Conservation (phyloP, 1,140 invertebrate genomes). For the Samia ricini region DNA sequence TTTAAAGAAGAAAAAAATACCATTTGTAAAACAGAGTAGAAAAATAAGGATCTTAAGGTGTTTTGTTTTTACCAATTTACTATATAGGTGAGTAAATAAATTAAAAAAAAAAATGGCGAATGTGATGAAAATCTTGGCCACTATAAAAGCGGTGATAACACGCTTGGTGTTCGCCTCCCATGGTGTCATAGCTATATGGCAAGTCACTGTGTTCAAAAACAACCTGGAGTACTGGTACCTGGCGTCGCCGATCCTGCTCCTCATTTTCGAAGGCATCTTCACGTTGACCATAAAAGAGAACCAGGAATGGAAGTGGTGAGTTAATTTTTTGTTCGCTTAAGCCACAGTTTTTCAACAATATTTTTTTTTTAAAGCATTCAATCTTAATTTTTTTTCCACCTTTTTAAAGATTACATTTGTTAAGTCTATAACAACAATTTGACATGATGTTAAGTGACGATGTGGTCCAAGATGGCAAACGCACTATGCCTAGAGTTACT, state of each 20-base stretch:
- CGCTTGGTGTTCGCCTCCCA: conserved; percentile 88
- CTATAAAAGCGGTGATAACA: conserved; percentile 89
- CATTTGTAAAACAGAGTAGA: no score
- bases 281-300: conserved; percentile 90
- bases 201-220: conserved; percentile 86
- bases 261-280: conserved; percentile 90
- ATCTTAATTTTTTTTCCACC: not conserved
- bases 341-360: not conserved
- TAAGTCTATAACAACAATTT: no score
- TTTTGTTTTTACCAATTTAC: no score
- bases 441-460: no score
- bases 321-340: conserved; percentile 15
- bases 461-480: no score
- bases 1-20: no score
- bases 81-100: not conserved
- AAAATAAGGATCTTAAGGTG: not conserved
- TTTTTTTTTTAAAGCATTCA: no score
- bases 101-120: conserved; percentile 50
- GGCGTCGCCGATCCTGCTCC: conserved; percentile 84
- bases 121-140: conserved; percentile 86
- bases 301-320: conserved; percentile 93
- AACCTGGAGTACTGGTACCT: conserved; percentile 87
- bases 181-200: conserved; percentile 89
- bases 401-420: not conserved
- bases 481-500: no score